Evolutionary conservation across 2,888 invertebrate genomes (phyloP).

Genomic region (Abrostola tripartita): DNA sequence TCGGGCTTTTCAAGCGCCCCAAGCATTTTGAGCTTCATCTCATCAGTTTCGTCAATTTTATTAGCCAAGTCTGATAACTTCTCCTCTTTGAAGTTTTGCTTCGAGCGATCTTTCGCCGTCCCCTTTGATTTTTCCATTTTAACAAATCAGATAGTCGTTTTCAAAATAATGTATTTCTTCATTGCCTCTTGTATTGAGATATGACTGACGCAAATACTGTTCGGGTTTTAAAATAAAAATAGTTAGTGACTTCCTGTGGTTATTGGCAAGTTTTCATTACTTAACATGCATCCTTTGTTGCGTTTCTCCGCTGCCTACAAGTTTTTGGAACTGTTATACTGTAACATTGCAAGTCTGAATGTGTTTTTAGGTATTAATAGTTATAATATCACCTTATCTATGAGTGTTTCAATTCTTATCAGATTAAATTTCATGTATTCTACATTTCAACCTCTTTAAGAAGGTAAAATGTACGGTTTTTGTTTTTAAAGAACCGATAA

Average conservation of each 20-base stretch:
- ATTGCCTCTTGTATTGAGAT: slow-evolving; percentile 17
- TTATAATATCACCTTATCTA: no score
- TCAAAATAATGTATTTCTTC: slow-evolving; percentile 37
- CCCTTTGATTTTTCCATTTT: slow-evolving; percentile 63
- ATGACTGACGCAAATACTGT: slow-evolving; percentile 16
- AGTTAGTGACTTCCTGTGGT: neutral
- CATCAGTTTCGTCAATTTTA: slow-evolving; percentile 85
- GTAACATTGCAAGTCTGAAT: no score
- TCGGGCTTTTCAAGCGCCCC: slow-evolving; percentile 75
- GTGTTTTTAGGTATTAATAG: no score
- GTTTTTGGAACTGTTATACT: no score
- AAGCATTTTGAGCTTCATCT: slow-evolving; percentile 85
- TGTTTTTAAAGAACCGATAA: neutral
- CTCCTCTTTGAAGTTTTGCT: slow-evolving; percentile 68
- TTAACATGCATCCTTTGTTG: no score
- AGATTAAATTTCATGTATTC: neutral
- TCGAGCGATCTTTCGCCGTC: slow-evolving; percentile 61
- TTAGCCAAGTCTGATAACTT: slow-evolving; percentile 69
- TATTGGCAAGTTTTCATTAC: no score
- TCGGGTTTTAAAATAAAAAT: slow-evolving; percentile 43
- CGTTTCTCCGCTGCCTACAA: no score
- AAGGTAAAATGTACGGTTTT: neutral
- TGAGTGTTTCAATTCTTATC: no score
- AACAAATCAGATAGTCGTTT: slow-evolving; percentile 13
- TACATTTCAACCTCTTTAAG: neutral